Conservation (phyloP, 2,888 invertebrate species). For the Lumbricus terrestris region DNA sequence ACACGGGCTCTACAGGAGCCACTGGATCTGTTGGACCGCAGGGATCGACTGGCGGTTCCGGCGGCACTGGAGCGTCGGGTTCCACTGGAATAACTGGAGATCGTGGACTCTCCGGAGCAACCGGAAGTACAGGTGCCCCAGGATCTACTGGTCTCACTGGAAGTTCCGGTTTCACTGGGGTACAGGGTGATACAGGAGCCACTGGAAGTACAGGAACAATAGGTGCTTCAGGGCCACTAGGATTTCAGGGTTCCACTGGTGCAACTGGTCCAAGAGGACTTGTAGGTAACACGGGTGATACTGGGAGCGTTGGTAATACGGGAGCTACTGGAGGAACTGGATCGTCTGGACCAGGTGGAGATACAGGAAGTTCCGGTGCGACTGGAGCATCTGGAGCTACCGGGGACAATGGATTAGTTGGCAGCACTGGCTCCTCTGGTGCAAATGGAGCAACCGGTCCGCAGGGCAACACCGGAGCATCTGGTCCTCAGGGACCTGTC, state of each 20-base stretch:
- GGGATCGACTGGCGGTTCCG: constrained; percentile 17
- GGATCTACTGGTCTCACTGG: constrained; percentile 17
- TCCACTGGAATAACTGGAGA: constrained; percentile 12
- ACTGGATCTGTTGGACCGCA: background rate
- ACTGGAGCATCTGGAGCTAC: constrained; percentile 11
- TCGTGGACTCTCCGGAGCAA: constrained; percentile 13
- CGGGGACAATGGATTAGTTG: constrained; percentile 21
- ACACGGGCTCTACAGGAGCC: constrained; percentile 10
- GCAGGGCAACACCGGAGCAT: background rate
- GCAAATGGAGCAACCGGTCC: constrained; percentile 8
- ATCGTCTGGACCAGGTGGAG: constrained; percentile 5
- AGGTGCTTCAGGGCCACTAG: background rate
- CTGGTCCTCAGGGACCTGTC: background rate
- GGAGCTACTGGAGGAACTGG: constrained; percentile 19
- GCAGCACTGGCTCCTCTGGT: constrained; percentile 18
- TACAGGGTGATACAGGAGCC: background rate
- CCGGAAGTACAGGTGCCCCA: background rate
- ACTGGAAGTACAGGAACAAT: background rate
- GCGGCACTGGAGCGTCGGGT: background rate
- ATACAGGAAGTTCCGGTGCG: background rate
- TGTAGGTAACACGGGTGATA: background rate
- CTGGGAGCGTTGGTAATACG: constrained; percentile 5
- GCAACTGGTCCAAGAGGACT: background rate
- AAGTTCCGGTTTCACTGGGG: background rate
- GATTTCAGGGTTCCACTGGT: background rate